These are phyloP conservation scores for Corythucha ciliata DNA, from an alignment of 2,888 invertebrate genomes.

Conservation along the genomic window DNA sequence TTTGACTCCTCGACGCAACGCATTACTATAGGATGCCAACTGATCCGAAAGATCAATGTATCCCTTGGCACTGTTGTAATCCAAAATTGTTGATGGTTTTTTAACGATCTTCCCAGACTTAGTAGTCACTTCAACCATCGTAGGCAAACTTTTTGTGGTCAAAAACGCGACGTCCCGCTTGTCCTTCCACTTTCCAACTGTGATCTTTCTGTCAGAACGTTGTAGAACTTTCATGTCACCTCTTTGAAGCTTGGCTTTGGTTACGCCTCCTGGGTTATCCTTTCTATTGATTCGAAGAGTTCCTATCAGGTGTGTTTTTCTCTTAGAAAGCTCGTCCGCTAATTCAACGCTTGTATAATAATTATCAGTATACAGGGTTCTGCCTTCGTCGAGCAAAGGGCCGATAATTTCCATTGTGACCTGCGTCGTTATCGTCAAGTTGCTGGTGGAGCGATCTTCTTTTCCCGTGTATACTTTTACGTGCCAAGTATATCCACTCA, in stretches of 20 bases:
- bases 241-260: neutral
- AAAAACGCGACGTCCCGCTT: slow-evolving; percentile 14
- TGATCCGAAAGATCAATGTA: slow-evolving; percentile 15
- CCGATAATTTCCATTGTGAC: slow-evolving; percentile 12
- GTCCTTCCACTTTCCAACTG: slow-evolving; percentile 14
- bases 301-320: slow-evolving; percentile 19
- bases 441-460: neutral
- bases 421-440: slow-evolving; percentile 4
- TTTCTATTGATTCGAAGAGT: slow-evolving; percentile 4
- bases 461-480: slow-evolving; percentile 6
- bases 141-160: slow-evolving; percentile 6
- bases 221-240: slow-evolving; percentile 8
- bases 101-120: neutral
- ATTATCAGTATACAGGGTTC: slow-evolving; percentile 7
- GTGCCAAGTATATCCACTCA: slow-evolving; percentile 8
- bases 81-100: slow-evolving; percentile 13
- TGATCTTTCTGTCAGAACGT: neutral
- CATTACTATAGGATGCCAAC: slow-evolving; percentile 7
- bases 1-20: slow-evolving; percentile 8
- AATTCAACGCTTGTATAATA: slow-evolving; percentile 21
- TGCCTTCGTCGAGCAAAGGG: slow-evolving; percentile 5
- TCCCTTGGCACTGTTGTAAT: slow-evolving; percentile 3
- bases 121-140: slow-evolving; percentile 2
- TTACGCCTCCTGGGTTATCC: neutral
- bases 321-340: neutral